phyloP scores from a whole-genome alignment of 2,797 vertebrate species.

The Emys orbicularis region DNA sequence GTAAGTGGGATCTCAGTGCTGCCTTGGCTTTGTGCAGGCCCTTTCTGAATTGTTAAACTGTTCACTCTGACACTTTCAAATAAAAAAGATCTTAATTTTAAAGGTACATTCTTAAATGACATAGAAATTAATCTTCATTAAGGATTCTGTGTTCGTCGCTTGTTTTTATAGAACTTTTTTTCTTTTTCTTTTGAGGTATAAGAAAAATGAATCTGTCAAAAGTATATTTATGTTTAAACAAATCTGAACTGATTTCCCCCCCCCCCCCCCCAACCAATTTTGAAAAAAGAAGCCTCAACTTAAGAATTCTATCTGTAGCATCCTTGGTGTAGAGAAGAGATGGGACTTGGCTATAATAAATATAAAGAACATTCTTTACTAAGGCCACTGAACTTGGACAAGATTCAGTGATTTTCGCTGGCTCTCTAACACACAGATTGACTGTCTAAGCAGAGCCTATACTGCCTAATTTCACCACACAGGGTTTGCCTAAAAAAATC shows the following conservation, averaged over 20 bases:
- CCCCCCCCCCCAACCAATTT: neutral
- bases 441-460: neutral
- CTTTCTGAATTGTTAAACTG: neutral
- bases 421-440: neutral
- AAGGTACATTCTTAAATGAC: neutral
- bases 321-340: neutral
- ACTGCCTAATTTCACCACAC: neutral
- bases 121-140: neutral
- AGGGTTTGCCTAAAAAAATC: neutral
- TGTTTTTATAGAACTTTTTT: neutral
- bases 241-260: neutral
- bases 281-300: neutral
- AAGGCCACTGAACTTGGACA: neutral
- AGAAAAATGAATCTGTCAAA: neutral
- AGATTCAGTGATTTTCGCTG: neutral
- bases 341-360: neutral
- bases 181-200: neutral
- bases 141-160: accelerated
- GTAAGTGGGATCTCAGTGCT: accelerated
- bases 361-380: neutral
- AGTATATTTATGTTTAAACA: neutral
- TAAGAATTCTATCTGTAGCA: neutral
- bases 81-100: no score
- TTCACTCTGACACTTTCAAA: neutral
- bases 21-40: neutral